A percentile compares a stretch with the other conserved stretches of the same genome.
These are phyloP conservation scores for Tetragnatha versicolor DNA, from an alignment of 1,140 invertebrate genomes.

Conservation along the genomic window DNA sequence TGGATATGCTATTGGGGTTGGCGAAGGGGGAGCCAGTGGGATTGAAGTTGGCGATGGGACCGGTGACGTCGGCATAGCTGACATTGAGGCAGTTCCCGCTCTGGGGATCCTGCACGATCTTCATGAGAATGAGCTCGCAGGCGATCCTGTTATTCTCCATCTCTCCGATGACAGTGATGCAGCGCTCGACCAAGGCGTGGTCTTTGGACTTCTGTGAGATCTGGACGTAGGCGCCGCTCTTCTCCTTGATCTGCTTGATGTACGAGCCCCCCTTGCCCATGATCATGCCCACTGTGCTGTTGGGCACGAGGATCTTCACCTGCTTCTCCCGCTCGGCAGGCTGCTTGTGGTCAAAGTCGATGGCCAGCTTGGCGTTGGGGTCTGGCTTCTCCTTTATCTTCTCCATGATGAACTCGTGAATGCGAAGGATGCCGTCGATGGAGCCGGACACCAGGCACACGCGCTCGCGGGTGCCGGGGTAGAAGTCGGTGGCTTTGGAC, in stretches of 20 bases:
- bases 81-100: constrained; percentile 95
- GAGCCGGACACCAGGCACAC: constrained; percentile 96
- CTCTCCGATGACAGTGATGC: constrained; percentile 94
- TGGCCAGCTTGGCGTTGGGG: constrained; percentile 77
- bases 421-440: constrained; percentile 89
- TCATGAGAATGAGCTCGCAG: constrained; percentile 91
- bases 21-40: constrained; percentile 95
- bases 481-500: constrained; percentile 98
- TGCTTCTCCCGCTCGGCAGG: constrained; percentile 70
- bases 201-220: constrained; percentile 99
- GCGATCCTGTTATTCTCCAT: constrained; percentile 92
- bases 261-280: constrained; percentile 97
- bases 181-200: constrained; percentile 91
- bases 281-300: constrained; percentile 98
- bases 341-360: constrained; percentile 67
- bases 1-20: constrained; percentile 64
- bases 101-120: constrained; percentile 98
- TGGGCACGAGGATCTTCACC: constrained; percentile 97
- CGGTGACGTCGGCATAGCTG: constrained; percentile 92
- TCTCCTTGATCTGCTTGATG: constrained; percentile 98
- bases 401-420: constrained; percentile 96
- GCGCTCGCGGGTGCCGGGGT: constrained; percentile 95
- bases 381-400: constrained; percentile 98
- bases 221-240: constrained; percentile 96
- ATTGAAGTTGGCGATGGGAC: constrained; percentile 95